Conservation (phyloP, 2,888 invertebrate species). For the Andrena haemorrhoa region DNA sequence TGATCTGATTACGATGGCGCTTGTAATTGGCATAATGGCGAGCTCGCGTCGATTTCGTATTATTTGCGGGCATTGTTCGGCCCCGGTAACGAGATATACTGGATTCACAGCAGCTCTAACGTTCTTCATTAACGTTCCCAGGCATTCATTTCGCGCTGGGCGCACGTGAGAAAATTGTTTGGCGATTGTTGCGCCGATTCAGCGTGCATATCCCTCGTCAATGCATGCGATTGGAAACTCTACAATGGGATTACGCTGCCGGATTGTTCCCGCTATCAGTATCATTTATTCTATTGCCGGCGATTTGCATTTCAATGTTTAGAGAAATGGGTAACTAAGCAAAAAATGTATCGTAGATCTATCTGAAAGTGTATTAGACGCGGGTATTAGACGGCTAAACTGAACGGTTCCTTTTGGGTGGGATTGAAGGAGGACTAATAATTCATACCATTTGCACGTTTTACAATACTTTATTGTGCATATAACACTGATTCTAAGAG, state of each 20-base stretch:
- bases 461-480: too few relatives aligned
- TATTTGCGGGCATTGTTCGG: conserved; percentile 12
- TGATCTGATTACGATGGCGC: conserved; percentile 29
- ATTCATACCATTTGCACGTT: too few relatives aligned
- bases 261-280: too few relatives aligned
- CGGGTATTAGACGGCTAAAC: too few relatives aligned
- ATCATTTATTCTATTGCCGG: too few relatives aligned
- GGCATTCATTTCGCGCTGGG: conserved; percentile 16
- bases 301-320: too few relatives aligned
- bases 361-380: too few relatives aligned
- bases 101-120: conserved; percentile 7
- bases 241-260: not conserved
- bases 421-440: too few relatives aligned
- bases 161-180: not conserved
- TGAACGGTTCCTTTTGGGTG: too few relatives aligned
- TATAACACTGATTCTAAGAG: too few relatives aligned
- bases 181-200: not conserved
- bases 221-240: conserved; percentile 2
- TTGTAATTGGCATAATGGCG: conserved; percentile 45
- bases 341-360: too few relatives aligned
- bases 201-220: conserved; percentile 8
- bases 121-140: conserved; percentile 32
- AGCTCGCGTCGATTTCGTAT: conserved; percentile 39
- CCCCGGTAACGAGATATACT: conserved; percentile 26
- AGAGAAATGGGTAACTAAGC: too few relatives aligned